Conservation (phyloP, 1,140 invertebrate genomes). For the Ceratina calcarata region DNA sequence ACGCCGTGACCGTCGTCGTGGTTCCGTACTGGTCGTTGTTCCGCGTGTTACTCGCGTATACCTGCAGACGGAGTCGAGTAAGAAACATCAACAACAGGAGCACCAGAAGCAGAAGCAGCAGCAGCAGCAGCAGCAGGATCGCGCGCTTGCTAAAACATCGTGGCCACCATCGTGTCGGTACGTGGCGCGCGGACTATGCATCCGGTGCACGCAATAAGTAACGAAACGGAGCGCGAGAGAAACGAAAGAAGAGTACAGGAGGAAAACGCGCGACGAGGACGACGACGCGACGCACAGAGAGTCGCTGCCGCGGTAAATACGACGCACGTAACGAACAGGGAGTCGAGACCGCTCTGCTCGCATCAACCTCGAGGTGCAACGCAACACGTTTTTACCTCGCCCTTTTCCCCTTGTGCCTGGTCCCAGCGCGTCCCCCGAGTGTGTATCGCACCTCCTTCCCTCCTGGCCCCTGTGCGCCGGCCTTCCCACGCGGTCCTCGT, state of each 20-base stretch:
- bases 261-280: neutral
- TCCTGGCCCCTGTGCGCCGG: conserved; percentile 3
- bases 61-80: conserved; percentile 48
- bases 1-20: conserved; percentile 52
- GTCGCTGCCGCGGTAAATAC: conserved; percentile 40
- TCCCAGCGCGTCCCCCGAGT: neutral
- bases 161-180: conserved; percentile 56
- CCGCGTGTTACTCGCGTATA: conserved; percentile 25
- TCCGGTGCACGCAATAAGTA: conserved; percentile 56
- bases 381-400: conserved; percentile 32
- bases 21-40: conserved; percentile 36
- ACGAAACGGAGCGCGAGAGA: conserved; percentile 25
- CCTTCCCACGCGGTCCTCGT: conserved; percentile 42
- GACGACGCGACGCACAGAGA: conserved; percentile 29
- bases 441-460: conserved; percentile 33
- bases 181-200: conserved; percentile 54
- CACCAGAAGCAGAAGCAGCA: conserved; percentile 31
- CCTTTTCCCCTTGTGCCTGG: conserved; percentile 16
- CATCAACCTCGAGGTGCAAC: conserved; percentile 18
- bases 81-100: conserved; percentile 10
- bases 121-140: conserved; percentile 36
- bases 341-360: conserved; percentile 2
- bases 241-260: conserved; percentile 14
- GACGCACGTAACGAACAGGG: conserved; percentile 26
- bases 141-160: conserved; percentile 52